Evolutionary conservation across 2,888 invertebrate species (phyloP).

Genomic region (Machimus rusticus): DNA sequence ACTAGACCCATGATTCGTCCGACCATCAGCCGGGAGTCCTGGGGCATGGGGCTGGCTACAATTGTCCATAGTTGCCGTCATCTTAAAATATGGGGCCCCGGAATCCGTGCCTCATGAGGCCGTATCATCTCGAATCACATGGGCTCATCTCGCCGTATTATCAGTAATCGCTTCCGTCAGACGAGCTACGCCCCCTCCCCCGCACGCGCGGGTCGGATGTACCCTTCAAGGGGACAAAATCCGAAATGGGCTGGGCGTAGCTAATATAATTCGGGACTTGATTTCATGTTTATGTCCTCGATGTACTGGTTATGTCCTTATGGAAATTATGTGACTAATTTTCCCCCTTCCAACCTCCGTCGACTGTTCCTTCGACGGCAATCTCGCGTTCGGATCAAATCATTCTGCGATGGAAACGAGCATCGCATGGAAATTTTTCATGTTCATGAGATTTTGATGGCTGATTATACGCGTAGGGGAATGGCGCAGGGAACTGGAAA

Average conservation of each 20-base stretch:
- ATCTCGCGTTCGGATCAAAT: background rate
- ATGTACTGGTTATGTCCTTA: constrained; percentile 49
- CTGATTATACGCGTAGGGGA: background rate
- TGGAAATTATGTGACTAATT: constrained; percentile 52
- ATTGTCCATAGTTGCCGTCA: background rate
- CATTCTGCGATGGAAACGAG: background rate
- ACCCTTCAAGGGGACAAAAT: background rate
- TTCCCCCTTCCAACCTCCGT: background rate
- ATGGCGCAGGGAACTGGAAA: background rate
- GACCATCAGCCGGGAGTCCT: background rate
- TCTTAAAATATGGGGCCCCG: background rate
- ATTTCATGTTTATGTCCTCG: constrained; percentile 40
- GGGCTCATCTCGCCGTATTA: constrained; percentile 42
- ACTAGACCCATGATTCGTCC: background rate
- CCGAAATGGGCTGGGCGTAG: constrained; percentile 42
- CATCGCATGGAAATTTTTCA: constrained; percentile 11
- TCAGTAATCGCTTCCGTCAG: constrained; percentile 43
- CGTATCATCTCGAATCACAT: constrained; percentile 35
- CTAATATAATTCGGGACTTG: constrained; percentile 31
- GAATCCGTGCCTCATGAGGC: background rate
- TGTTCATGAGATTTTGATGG: constrained; percentile 34
- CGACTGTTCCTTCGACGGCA: background rate
- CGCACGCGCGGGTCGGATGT: background rate
- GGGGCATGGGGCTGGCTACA: background rate
- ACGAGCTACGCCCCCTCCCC: background rate